Percentiles rank a stretch among this genome's conserved stretches.
Conservation (phyloP, 2,888 invertebrate species). For the Minunthozetes semirufus region DNA sequence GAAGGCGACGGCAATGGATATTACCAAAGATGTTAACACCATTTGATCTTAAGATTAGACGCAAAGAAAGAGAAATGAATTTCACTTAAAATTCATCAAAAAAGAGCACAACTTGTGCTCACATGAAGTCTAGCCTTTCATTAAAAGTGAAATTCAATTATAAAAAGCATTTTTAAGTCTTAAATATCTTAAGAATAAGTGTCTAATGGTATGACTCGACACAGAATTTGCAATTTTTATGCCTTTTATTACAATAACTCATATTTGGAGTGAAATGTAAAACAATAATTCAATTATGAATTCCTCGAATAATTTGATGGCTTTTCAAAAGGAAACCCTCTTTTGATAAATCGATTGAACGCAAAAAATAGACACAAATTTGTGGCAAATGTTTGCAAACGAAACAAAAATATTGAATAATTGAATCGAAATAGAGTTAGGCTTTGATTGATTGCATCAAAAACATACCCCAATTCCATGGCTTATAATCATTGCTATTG, state of each 20-base stretch:
- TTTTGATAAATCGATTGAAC: background rate
- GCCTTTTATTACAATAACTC: too few species aligned
- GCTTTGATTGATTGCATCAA: background rate
- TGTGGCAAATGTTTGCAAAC: background rate
- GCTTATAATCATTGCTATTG: conserved; percentile 33
- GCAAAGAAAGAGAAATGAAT: background rate
- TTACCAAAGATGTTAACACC: conserved; percentile 60
- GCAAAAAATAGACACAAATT: background rate
- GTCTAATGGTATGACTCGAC: too few species aligned
- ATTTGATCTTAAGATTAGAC: background rate
- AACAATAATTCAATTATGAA: too few species aligned
- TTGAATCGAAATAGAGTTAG: background rate
- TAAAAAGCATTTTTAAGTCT: too few species aligned
- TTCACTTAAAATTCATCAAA: too few species aligned
- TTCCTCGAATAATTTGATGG: too few species aligned
- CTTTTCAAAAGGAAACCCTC: background rate
- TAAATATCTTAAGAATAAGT: too few species aligned
- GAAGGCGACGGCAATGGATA: conserved; percentile 72
- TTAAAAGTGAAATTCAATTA: background rate
- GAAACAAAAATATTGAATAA: background rate
- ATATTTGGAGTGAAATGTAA: too few species aligned
- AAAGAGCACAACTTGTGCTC: too few species aligned
- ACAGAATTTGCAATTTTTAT: too few species aligned
- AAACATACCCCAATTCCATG: conserved; percentile 39
- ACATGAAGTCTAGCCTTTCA: too few species aligned